These are phyloP conservation scores for Drosophila serrata DNA, from an alignment of 1,140 invertebrate species.

Conservation along the genomic window DNA sequence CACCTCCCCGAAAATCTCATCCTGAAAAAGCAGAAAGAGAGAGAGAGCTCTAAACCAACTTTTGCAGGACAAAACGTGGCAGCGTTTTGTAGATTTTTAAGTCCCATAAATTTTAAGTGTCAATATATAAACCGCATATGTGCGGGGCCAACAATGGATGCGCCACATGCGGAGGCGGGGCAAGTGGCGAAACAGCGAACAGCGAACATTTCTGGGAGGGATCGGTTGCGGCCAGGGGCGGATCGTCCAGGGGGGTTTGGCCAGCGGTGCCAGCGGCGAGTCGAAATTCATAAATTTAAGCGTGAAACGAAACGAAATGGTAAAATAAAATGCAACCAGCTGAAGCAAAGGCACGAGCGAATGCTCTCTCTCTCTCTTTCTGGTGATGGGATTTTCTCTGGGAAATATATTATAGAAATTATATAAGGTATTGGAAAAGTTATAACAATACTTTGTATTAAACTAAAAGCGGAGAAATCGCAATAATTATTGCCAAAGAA, in stretches of 20 bases:
- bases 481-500: no score
- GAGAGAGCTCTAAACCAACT: conserved; percentile 52
- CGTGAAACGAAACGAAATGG: conserved; percentile 57
- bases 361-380: no score
- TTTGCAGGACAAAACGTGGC: conserved; percentile 56
- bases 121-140: conserved; percentile 68
- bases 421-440: no score
- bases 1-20: background rate
- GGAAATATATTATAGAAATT: background rate
- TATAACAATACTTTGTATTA: no score
- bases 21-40: background rate
- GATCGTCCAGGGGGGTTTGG: conserved; percentile 4
- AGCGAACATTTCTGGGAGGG: background rate
- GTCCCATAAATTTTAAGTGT: conserved; percentile 67
- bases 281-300: conserved; percentile 61
- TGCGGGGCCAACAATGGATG: conserved; percentile 56
- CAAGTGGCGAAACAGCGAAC: background rate
- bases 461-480: no score
- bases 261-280: conserved; percentile 20
- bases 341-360: conserved; percentile 16
- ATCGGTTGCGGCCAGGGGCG: conserved; percentile 11
- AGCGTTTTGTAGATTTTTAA: conserved; percentile 67
- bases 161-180: background rate
- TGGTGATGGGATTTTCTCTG: background rate
- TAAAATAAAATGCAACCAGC: conserved; percentile 69